phyloP scores from a whole-genome alignment of 2,113 vertebrate genomes.

The Lepisosteus oculatus region DNA sequence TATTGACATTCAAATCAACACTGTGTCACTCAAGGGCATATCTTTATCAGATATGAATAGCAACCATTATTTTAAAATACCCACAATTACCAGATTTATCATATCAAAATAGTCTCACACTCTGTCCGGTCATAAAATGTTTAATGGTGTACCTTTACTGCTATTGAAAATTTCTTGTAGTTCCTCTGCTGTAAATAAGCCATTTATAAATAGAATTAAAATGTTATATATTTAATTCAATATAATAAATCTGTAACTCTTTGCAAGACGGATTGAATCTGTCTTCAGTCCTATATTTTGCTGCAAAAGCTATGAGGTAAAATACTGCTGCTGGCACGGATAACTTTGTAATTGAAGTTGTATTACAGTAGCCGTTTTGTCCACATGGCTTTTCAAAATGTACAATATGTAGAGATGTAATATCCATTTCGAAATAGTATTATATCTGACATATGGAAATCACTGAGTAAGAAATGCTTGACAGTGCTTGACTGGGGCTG shows the following conservation, averaged over 20 bases:
- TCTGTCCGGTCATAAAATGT: too few relatives aligned
- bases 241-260: background rate
- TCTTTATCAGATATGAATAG: too few relatives aligned
- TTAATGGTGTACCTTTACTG: too few relatives aligned
- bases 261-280: background rate
- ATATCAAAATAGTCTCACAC: too few relatives aligned
- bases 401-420: slow-evolving; percentile 60
- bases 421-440: slow-evolving; percentile 52
- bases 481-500: slow-evolving; percentile 41
- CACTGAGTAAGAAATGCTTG: slow-evolving; percentile 30
- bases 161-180: too few relatives aligned
- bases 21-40: too few relatives aligned
- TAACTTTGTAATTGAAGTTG: slow-evolving; percentile 48
- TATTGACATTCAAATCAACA: too few relatives aligned
- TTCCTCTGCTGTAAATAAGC: too few relatives aligned
- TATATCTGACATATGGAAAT: slow-evolving; percentile 42
- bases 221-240: too few relatives aligned
- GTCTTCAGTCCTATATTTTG: background rate
- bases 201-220: too few relatives aligned
- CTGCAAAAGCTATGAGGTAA: slow-evolving; percentile 31
- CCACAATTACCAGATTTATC: too few relatives aligned
- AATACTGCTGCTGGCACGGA: slow-evolving; percentile 52
- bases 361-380: slow-evolving; percentile 63
- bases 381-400: slow-evolving; percentile 27
- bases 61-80: too few relatives aligned